These are phyloP conservation scores for Leiothrix lutea DNA, from an alignment of 2,113 vertebrate genomes.

Conservation along the genomic window DNA sequence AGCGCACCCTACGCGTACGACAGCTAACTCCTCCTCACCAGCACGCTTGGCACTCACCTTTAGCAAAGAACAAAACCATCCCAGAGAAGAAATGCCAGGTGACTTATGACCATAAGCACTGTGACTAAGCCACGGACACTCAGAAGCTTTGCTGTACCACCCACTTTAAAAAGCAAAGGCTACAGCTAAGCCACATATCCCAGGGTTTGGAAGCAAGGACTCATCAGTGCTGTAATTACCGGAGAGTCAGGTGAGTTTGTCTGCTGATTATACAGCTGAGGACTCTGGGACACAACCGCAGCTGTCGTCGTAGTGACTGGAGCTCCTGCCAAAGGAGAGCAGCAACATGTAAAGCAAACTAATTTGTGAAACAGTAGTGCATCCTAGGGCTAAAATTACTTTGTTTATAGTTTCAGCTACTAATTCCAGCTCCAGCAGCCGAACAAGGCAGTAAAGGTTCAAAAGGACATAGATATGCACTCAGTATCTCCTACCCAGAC, in stretches of 20 bases:
- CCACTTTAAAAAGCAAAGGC: background rate
- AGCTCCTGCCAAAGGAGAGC: conserved; percentile 67
- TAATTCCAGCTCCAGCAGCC: conserved; percentile 25
- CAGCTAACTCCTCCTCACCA: background rate
- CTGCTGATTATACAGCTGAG: conserved; percentile 91
- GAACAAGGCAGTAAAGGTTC: background rate
- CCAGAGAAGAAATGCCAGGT: background rate
- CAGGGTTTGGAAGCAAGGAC: background rate
- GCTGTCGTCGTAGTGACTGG: conserved; percentile 81
- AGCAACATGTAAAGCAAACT: background rate
- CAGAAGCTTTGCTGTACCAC: background rate
- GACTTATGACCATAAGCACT: background rate
- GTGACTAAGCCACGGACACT: background rate
- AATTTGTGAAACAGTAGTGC: background rate
- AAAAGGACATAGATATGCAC: background rate
- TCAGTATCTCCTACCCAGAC: background rate
- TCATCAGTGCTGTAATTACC: conserved; percentile 70
- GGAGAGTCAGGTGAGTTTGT: conserved; percentile 81
- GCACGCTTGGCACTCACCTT: background rate
- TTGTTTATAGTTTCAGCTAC: conserved; percentile 22
- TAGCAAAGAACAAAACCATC: background rate
- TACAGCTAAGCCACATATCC: background rate
- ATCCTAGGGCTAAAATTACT: background rate
- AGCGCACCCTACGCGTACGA: background rate
- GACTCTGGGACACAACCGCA: conserved; percentile 90